Conservation (phyloP, 2,113 vertebrate genomes). For the Proterorhinus semilunaris region DNA sequence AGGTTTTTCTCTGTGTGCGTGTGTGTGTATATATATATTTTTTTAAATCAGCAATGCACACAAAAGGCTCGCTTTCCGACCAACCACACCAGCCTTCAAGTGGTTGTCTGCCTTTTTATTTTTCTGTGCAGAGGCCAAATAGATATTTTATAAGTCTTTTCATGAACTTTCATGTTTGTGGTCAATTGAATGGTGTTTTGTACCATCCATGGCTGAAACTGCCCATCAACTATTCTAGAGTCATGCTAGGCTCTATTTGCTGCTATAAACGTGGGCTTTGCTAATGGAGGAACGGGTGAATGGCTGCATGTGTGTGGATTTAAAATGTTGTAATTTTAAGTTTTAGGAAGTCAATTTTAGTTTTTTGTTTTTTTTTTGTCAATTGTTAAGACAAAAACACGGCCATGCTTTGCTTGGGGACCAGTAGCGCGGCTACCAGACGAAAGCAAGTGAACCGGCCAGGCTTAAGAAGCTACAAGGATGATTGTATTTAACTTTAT, state of each 20-base stretch:
- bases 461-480: conserved; percentile 71
- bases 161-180: conserved; percentile 20
- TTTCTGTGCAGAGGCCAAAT: conserved; percentile 54
- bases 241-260: conserved; percentile 81
- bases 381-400: conserved; percentile 38
- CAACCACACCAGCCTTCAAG: conserved; percentile 15
- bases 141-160: conserved; percentile 19
- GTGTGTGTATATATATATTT: conserved; percentile 2
- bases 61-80: conserved; percentile 20
- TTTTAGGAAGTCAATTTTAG: conserved; percentile 13
- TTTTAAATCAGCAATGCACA: conserved; percentile 14
- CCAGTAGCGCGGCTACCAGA: conserved; percentile 60
- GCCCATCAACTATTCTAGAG: conserved; percentile 80
- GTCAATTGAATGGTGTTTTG: conserved; percentile 18
- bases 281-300: conserved; percentile 33
- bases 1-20: not conserved
- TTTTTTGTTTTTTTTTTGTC: conserved; percentile 25
- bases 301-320: conserved; percentile 17
- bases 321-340: conserved; percentile 1
- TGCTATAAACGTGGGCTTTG: conserved; percentile 88
- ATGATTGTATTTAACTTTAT: conserved; percentile 72
- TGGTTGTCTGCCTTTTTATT: conserved; percentile 26
- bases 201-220: conserved; percentile 67
- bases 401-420: conserved; percentile 49
- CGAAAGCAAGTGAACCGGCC: conserved; percentile 55